phyloP scores from a whole-genome alignment of 2,888 invertebrate species.

The Gortyna flavago region DNA sequence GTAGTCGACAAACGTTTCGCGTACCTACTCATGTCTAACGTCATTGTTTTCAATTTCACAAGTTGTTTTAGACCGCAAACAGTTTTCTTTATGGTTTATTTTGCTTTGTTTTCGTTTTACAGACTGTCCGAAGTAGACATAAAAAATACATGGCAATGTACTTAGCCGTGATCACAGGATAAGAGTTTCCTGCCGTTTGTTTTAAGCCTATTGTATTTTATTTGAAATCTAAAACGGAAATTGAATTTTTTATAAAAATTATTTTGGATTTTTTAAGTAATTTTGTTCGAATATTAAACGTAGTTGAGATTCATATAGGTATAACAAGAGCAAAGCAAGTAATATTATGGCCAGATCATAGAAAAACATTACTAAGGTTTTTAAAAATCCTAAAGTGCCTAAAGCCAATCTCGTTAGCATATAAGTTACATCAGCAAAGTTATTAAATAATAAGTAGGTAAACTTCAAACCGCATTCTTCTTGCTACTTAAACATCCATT shows the following conservation, averaged over 20 bases:
- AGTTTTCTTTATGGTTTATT: slow-evolving; percentile 36
- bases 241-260: neutral
- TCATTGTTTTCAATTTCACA: slow-evolving; percentile 62
- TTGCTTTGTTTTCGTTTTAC: slow-evolving; percentile 54
- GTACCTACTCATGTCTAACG: slow-evolving; percentile 66
- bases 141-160: slow-evolving; percentile 67
- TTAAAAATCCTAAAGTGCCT: neutral
- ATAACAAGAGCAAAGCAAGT: neutral
- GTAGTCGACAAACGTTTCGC: slow-evolving; percentile 73
- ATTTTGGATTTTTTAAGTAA: neutral
- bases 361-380: too few relatives aligned
- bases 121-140: slow-evolving; percentile 45
- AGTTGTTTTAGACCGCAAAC: slow-evolving; percentile 25
- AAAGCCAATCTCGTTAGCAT: neutral
- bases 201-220: slow-evolving; percentile 52
- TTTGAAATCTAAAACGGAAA: slow-evolving; percentile 34
- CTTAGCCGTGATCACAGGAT: slow-evolving; percentile 68
- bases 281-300: neutral
- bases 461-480: slow-evolving; percentile 40
- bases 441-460: slow-evolving; percentile 49
- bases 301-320: neutral
- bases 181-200: slow-evolving; percentile 64
- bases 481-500: slow-evolving; percentile 46
- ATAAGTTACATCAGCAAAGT: slow-evolving; percentile 20
- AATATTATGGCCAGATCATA: too few relatives aligned